Evolutionary conservation across 2,113 vertebrate species (phyloP), one percentile per base, ranked within the genome.

Genomic region (Oncorhynchus mykiss): DNA sequence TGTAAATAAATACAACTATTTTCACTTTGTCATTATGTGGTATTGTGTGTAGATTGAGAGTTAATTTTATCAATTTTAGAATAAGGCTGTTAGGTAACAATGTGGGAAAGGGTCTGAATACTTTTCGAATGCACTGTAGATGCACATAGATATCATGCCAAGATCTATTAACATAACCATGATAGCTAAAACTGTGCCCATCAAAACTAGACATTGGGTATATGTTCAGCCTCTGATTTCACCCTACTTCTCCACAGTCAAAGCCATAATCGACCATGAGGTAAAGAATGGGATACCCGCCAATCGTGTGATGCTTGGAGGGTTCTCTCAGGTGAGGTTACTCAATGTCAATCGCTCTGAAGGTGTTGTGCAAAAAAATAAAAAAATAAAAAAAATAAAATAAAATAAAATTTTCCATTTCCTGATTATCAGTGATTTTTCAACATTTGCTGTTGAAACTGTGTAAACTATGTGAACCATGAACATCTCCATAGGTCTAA

Each of bases 231-330:
- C 71, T 48, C 2, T 48, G 11, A 51, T 18, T 1, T 77, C 31
- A 51, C 0, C 68, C 70, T 65, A 71, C 25, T 89, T 71, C 49
- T 71, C n/a, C 64, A 16, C 82, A 99, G 98, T 99, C 86, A 97
- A 95, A 93, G 96, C 96, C 80, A 94, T 99, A 78, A 99, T 99
- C 1, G 98, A 99, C 77, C 97, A 99, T 0, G 98, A 99, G 91
- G 93, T 94, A 81, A 98, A 95, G 93, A 98, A 97, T 0, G 98
- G 98, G 72, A 99, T 99, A 77, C 97, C 97, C 4, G 91, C 97
- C 67, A 91, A 96, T 83, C 96, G 98, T 7, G 97, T 99, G 71
- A 92, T 99, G 57, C 94, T 99, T 59, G 97, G 96, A 18, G 98
- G 98, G 86, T 99, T 99, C 90, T 99, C 97, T 78, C 97, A 99